Conservation (phyloP, 2,888 invertebrate species). For the Alloplasta piceator region DNA sequence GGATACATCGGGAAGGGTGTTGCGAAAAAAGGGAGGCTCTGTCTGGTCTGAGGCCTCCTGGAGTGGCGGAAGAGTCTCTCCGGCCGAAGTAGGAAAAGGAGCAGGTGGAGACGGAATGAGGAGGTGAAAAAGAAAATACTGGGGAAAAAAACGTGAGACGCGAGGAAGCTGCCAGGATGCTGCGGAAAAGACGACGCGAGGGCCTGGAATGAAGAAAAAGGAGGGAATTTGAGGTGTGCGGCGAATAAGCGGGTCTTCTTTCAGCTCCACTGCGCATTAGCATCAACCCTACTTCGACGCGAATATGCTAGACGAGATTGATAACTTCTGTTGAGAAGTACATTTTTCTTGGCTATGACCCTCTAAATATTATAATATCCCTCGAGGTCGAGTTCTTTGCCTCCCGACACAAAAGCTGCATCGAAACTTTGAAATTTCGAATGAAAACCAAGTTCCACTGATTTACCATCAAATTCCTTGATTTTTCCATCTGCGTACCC, state of each 20-base stretch:
- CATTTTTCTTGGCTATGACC: no score
- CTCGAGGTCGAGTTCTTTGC: no score
- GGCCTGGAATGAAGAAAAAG: constrained; percentile 45
- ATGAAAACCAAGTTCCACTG: no score
- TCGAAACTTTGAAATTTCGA: no score
- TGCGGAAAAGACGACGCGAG: constrained; percentile 26
- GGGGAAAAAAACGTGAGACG: constrained; percentile 42
- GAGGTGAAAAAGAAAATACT: constrained; percentile 14
- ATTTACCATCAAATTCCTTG: no score
- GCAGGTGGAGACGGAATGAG: constrained; percentile 31
- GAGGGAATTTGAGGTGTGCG: constrained; percentile 20
- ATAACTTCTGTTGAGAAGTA: background rate
- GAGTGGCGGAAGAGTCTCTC: constrained; percentile 32
- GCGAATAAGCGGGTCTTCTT: constrained; percentile 23
- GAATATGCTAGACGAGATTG: background rate
- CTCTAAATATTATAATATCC: no score
- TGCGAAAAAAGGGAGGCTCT: constrained; percentile 41
- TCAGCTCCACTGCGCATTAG: constrained; percentile 1
- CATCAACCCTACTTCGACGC: background rate
- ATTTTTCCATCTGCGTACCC: no score
- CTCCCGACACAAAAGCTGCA: no score
- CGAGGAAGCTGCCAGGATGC: constrained; percentile 19
- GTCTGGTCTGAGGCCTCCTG: constrained; percentile 52
- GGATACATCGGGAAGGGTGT: constrained; percentile 50
- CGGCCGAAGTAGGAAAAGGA: constrained; percentile 16